A percentile compares a stretch with the other conserved stretches of the same genome.
Evolutionary conservation across 2,888 invertebrate species (phyloP).

Genomic region (Conus canariensis): DNA sequence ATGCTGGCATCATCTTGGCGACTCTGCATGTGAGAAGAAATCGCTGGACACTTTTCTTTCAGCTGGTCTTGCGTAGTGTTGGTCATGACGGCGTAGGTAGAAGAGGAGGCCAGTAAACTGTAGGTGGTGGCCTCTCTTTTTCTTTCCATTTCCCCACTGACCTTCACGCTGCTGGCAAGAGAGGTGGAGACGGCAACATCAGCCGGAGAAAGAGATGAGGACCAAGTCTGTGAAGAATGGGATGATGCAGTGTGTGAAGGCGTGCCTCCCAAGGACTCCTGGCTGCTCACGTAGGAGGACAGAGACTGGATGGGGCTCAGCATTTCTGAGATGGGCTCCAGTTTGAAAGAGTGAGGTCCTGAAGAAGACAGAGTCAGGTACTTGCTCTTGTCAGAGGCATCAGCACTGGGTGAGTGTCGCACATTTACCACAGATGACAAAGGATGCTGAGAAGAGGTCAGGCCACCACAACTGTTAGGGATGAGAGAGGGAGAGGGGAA

Average conservation of each 20-base stretch:
- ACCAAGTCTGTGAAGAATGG: conserved; percentile 33
- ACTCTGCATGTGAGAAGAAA: conserved; percentile 70
- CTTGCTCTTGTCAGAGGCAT: conserved; percentile 33
- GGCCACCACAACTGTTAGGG: conserved; percentile 6
- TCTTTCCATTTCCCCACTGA: background rate
- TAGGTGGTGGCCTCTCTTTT: conserved; percentile 21
- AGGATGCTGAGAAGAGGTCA: conserved; percentile 19
- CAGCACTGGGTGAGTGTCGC: conserved; percentile 2
- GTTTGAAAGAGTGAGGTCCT: conserved; percentile 80
- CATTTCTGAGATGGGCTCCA: conserved; percentile 86
- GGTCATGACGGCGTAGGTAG: conserved; percentile 70
- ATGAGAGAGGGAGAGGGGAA: conserved; percentile 17
- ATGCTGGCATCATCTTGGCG: conserved; percentile 23
- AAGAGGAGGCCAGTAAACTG: conserved; percentile 32
- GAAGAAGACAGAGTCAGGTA: conserved; percentile 36
- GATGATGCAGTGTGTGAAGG: conserved; percentile 8
- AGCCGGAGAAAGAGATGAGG: conserved; percentile 79
- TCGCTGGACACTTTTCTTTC: conserved; percentile 71
- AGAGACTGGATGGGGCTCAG: conserved; percentile 73
- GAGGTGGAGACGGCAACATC: conserved; percentile 12
- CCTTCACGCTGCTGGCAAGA: background rate
- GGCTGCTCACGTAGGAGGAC: conserved; percentile 37
- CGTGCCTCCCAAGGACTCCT: conserved; percentile 41
- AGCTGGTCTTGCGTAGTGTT: conserved; percentile 71
- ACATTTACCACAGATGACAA: conserved; percentile 21